These are phyloP conservation scores for Zoanthus sansibaricus DNA, from an alignment of 92 coral and sea anemone genomes.

Conservation along the genomic window DNA sequence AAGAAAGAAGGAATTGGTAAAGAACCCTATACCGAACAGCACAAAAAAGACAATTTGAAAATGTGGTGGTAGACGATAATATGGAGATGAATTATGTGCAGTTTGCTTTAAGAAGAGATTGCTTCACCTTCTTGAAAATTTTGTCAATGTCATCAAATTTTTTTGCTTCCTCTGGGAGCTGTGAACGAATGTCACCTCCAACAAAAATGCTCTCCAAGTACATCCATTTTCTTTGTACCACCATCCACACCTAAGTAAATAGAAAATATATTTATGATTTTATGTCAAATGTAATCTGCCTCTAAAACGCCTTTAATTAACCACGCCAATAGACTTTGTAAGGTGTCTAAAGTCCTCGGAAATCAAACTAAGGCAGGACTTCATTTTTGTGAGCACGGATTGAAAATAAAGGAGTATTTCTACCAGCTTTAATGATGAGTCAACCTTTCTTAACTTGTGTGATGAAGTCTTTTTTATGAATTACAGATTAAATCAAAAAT, in stretches of 20 bases:
- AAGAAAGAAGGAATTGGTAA: too few relatives aligned
- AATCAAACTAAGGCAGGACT: too few relatives aligned
- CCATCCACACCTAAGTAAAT: conserved; percentile 93
- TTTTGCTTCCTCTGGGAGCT: conserved; percentile 98
- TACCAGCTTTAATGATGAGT: too few relatives aligned
- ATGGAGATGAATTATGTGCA: neutral
- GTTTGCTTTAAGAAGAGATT: neutral
- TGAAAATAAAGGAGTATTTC: too few relatives aligned
- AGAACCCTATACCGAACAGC: too few relatives aligned
- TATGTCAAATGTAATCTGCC: neutral
- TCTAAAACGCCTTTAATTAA: neutral
- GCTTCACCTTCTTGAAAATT: conserved; percentile 94
- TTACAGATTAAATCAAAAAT: too few relatives aligned
- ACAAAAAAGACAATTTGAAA: neutral
- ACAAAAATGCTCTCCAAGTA: conserved; percentile 97
- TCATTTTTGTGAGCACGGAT: too few relatives aligned
- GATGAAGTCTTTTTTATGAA: too few relatives aligned
- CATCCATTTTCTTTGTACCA: conserved; percentile 99
- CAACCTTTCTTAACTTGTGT: too few relatives aligned
- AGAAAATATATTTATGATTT: neutral
- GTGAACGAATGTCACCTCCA: conserved; percentile 98
- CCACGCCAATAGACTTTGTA: too few relatives aligned
- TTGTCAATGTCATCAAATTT: conserved; percentile 99
- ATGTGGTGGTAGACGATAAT: neutral
- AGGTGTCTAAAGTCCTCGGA: too few relatives aligned